Evolutionary conservation across 2,797 vertebrate genomes (phyloP), one percentile per base, ranked within the genome.

Genomic region (Chloroceryle inda): DNA sequence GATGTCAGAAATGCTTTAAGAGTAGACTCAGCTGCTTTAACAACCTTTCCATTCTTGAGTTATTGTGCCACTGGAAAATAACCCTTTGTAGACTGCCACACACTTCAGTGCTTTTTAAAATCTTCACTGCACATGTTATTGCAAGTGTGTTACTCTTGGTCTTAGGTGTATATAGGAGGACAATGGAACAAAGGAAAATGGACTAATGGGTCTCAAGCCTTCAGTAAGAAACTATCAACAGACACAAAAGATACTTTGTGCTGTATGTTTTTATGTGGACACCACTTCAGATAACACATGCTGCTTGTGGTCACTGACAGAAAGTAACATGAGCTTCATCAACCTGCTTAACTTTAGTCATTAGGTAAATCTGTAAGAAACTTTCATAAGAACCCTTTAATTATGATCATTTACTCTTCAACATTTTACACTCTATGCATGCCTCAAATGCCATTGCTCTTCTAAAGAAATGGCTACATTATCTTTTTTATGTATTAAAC

Each of bases 71-170:
- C 7, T 42, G 10, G 7, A n/a, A 64, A 56, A 44, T 1, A 56
- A 9, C 22, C 35, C 50, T 29, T n/a, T 12, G 7, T 16, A 66
- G n/a, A 13, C 31, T 27, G 16, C 19, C 13, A 27, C 5, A 2
- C 29, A 9, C 17, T 42, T 68, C 7, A 31, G 13, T 21, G 66
- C 19, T 63, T 69, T 75, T 58, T 6, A 4, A 79, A 86, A 21
- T 10, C 75, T 40, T 50, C 63, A n/a, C 44, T 13, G 49, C 3
- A 1, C 6, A 2, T 0, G 4, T 3, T 38, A 72, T 58, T 37
- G 24, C 3, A 4, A 27, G 11, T 3, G 12, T 23, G 53, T n/a
- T 75, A 50, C 58, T 33, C 2, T 5, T 16, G 19, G 26, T 52
- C 42, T 49, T 33, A 4, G 56, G 4, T 38, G 62, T 37, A n/a